A percentile compares a stretch with the other conserved stretches of the same genome.
Evolutionary conservation across 2,797 vertebrate genomes (phyloP).

Genomic region (Etheostoma nigrum): DNA sequence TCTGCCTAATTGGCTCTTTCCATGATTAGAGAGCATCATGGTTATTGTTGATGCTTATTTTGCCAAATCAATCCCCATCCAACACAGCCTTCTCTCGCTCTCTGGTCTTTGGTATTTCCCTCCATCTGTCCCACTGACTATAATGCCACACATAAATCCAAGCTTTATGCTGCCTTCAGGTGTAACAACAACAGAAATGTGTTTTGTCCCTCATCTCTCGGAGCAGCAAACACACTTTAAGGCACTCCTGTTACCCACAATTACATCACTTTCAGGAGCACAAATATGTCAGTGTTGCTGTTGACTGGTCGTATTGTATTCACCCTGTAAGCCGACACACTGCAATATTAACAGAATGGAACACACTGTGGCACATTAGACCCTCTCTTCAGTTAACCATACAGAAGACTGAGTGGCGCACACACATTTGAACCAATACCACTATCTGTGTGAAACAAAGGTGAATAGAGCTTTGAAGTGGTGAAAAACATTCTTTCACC

Average conservation of each 20-base stretch:
- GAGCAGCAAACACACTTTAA: neutral
- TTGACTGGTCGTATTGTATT: conserved; percentile 6
- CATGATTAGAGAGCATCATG: conserved; percentile 36
- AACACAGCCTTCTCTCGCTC: neutral
- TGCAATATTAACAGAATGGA: conserved; percentile 17
- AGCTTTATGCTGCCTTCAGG: conserved; percentile 35
- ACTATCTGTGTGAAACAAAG: conserved; percentile 5
- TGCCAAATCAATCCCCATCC: conserved; percentile 29
- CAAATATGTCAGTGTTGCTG: conserved; percentile 17
- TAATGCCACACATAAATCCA: conserved; percentile 28
- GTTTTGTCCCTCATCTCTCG: conserved; percentile 9
- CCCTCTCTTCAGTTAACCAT: neutral
- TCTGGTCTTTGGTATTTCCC: neutral
- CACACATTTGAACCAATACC: neutral
- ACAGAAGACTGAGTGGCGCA: neutral
- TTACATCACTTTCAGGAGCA: conserved; percentile 41
- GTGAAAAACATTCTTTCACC: conserved; percentile 10
- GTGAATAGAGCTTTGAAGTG: conserved; percentile 8
- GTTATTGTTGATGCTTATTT: conserved; percentile 33
- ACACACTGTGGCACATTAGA: neutral
- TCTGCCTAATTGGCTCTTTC: conserved; percentile 39
- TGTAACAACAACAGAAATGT: conserved; percentile 10
- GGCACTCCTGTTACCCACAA: conserved; percentile 27
- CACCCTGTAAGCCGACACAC: neutral
- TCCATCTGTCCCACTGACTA: conserved; percentile 11